phyloP scores from a whole-genome alignment of 1,140 invertebrate species.

The Lucilia sericata region DNA sequence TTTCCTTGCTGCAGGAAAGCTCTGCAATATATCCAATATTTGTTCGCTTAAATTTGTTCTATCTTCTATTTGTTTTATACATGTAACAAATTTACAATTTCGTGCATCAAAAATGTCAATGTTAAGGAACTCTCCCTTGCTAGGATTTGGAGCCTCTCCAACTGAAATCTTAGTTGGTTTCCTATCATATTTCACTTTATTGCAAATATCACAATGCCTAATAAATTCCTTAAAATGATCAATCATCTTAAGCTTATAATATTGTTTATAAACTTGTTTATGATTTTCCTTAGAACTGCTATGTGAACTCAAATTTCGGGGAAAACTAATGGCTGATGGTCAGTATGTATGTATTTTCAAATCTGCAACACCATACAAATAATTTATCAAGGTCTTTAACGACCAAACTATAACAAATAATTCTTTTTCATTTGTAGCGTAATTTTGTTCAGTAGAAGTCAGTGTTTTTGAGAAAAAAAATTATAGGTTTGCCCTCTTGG shows the following conservation, averaged over 20 bases:
- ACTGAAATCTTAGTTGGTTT: background rate
- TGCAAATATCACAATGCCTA: too few species aligned
- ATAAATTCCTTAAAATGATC: too few species aligned
- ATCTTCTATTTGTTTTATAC: conserved; percentile 47
- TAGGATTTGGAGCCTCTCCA: background rate
- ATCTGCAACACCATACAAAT: conserved; percentile 52
- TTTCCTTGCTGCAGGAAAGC: conserved; percentile 4
- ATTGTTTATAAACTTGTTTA: too few species aligned
- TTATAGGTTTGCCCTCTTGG: too few species aligned
- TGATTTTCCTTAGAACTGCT: conserved; percentile 23
- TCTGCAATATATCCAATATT: conserved; percentile 34
- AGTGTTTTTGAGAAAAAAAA: too few species aligned
- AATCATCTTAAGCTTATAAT: too few species aligned
- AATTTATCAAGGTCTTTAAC: too few species aligned
- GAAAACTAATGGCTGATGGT: conserved; percentile 63
- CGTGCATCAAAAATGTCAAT: conserved; percentile 44
- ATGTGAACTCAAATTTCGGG: too few species aligned
- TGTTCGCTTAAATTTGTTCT: conserved; percentile 45
- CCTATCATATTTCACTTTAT: too few species aligned
- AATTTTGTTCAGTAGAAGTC: too few species aligned
- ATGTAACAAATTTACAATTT: conserved; percentile 45
- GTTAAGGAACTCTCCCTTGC: background rate
- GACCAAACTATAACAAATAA: too few species aligned
- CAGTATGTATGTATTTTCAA: conserved; percentile 61
- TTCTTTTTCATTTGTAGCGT: too few species aligned